These are phyloP conservation scores for Psococerastis gibbosa DNA, from an alignment of 2,888 invertebrate genomes.

Conservation along the genomic window DNA sequence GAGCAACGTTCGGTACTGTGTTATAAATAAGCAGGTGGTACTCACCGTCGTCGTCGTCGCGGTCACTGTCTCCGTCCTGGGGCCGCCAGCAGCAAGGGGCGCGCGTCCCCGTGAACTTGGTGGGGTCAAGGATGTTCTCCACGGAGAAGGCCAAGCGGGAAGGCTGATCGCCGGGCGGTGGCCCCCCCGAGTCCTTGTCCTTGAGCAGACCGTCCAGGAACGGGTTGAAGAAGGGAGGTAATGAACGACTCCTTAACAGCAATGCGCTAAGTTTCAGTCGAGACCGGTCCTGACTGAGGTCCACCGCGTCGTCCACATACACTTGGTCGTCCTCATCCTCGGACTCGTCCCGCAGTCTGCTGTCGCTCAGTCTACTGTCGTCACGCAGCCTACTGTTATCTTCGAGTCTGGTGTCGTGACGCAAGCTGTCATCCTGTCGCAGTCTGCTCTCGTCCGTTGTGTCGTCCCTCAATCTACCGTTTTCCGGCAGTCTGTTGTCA, in stretches of 20 bases:
- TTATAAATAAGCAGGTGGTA: background rate
- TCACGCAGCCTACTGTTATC: too few species aligned
- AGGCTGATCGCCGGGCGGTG: constrained; percentile 27
- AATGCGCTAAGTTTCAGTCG: constrained; percentile 4
- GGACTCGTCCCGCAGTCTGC: too few species aligned
- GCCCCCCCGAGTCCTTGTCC: constrained; percentile 12
- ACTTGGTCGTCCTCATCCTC: background rate
- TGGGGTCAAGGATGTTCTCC: constrained; percentile 78
- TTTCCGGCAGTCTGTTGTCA: too few species aligned
- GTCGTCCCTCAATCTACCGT: too few species aligned
- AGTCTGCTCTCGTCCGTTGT: too few species aligned
- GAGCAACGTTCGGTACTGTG: too few species aligned
- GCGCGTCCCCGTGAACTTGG: constrained; percentile 62
- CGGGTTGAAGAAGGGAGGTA: background rate
- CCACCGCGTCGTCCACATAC: background rate
- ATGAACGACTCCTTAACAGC: background rate
- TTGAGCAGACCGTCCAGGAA: constrained; percentile 1
- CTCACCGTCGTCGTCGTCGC: background rate
- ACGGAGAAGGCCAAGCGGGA: constrained; percentile 68
- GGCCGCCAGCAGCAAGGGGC: constrained; percentile 6
- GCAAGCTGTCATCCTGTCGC: too few species aligned
- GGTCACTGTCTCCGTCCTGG: background rate
- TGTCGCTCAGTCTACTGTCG: too few species aligned
- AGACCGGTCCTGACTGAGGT: background rate
- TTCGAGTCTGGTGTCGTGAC: too few species aligned